A percentile compares a stretch with the other conserved stretches of the same genome.
Evolutionary conservation across 2,113 vertebrate genomes (phyloP).

Genomic region (Leptocoma aspasia): DNA sequence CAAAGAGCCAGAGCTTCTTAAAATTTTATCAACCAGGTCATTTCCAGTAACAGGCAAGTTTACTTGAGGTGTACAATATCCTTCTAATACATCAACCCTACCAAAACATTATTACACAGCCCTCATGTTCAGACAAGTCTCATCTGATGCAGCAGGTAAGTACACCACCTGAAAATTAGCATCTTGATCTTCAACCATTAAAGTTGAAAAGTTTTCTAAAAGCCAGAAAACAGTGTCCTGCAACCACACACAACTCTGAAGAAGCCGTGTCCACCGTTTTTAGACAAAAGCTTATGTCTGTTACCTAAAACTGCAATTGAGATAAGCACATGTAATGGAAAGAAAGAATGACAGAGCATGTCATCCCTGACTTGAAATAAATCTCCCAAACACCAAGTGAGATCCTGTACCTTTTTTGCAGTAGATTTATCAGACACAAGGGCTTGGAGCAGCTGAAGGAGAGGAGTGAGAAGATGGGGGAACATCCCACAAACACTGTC

Average conservation of each 20-base stretch:
- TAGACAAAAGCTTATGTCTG: not conserved
- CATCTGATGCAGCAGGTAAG: not conserved
- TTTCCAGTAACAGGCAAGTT: not conserved
- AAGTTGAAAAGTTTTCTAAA: not conserved
- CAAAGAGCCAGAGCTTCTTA: not conserved
- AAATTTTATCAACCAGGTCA: not conserved
- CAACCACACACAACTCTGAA: not conserved
- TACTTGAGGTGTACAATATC: not conserved
- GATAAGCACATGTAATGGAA: not conserved
- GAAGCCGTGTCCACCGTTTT: not conserved
- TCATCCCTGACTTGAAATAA: not conserved
- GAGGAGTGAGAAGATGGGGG: constrained; percentile 87
- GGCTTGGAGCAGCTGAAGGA: constrained; percentile 89
- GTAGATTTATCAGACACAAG: constrained; percentile 93
- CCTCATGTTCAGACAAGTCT: not conserved
- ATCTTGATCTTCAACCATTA: not conserved
- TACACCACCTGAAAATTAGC: not conserved
- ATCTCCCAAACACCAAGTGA: not conserved
- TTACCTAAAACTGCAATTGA: not conserved
- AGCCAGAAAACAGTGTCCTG: not conserved
- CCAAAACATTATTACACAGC: not conserved
- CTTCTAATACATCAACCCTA: not conserved
- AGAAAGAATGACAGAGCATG: not conserved
- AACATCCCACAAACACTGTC: constrained; percentile 94
- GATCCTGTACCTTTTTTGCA: constrained; percentile 85